Evolutionary conservation across 2,888 invertebrate species (phyloP).

Genomic region (Dione vanillae): DNA sequence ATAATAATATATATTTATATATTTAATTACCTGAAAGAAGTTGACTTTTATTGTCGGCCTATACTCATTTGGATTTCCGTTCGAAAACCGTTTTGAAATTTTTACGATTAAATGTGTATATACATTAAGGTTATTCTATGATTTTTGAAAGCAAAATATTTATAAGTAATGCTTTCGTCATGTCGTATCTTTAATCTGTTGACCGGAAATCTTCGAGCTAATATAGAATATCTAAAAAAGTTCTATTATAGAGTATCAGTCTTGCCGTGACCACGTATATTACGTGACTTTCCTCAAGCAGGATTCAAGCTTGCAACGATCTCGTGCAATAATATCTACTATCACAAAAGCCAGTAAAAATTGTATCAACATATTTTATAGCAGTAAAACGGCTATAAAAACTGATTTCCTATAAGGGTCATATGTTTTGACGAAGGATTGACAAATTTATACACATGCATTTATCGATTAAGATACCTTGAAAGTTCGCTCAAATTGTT

Average conservation of each 20-base stretch:
- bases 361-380: neutral
- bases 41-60: too few species aligned
- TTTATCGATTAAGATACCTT: constrained; percentile 18
- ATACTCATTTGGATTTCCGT: too few species aligned
- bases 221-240: neutral
- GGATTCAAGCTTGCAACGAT: neutral
- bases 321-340: neutral
- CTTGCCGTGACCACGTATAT: too few species aligned
- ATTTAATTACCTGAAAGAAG: too few species aligned
- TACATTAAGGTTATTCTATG: too few species aligned
- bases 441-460: constrained; percentile 35
- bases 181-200: neutral
- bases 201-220: neutral
- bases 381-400: constrained; percentile 11
- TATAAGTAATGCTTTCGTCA: neutral
- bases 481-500: too few species aligned
- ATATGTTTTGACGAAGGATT: constrained; percentile 34
- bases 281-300: neutral
- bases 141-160: too few species aligned
- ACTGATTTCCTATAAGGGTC: neutral
- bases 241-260: too few species aligned
- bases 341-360: neutral
- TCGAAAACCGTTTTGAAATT: too few species aligned
- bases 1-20: too few species aligned
- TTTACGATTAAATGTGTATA: too few species aligned